Percentiles rank a stretch among this genome's conserved stretches.
phyloP scores from a whole-genome alignment of 2,888 invertebrate genomes.

The Sminthurides aquaticus region DNA sequence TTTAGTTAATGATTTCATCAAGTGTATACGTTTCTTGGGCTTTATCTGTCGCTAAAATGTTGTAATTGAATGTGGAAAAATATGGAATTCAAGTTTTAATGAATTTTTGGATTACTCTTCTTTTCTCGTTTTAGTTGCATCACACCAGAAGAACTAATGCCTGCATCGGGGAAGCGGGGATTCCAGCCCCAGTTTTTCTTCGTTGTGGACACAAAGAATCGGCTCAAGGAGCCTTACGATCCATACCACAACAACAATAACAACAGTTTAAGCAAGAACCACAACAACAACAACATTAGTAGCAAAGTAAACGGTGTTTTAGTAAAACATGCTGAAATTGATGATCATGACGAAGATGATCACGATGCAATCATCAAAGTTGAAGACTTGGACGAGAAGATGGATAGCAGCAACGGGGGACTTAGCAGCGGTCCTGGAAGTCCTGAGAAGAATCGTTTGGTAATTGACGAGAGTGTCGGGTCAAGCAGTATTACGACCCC shows the following conservation, averaged over 20 bases:
- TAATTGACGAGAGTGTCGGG: constrained; percentile 8
- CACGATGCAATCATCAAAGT: constrained; percentile 14
- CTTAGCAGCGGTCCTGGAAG: constrained; percentile 7
- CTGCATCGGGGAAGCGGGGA: constrained; percentile 24
- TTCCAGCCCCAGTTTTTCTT: constrained; percentile 41
- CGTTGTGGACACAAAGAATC: constrained; percentile 34
- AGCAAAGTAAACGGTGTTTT: constrained; percentile 29
- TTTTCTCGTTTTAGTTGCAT: constrained; percentile 34
- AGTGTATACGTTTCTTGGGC: constrained; percentile 38
- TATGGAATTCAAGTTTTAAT: constrained; percentile 2
- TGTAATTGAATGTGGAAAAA: background rate
- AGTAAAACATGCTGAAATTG: constrained; percentile 19
- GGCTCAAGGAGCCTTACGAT: constrained; percentile 23
- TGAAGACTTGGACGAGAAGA: constrained; percentile 10
- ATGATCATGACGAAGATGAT: background rate
- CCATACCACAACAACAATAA: constrained; percentile 19
- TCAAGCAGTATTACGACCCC: background rate
- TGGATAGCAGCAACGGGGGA: constrained; percentile 19
- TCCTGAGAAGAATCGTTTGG: constrained; percentile 6
- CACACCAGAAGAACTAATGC: constrained; percentile 41
- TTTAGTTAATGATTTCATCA: constrained; percentile 5
- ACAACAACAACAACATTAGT: constrained; percentile 3
- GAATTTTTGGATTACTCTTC: background rate
- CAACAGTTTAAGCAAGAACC: constrained; percentile 3
- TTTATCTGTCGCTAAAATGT: constrained; percentile 36